Percentiles rank a stretch among this genome's conserved stretches.
Conservation (phyloP, 64 coral and sea anemone species). For the Hydrozoanthus tunicans region DNA sequence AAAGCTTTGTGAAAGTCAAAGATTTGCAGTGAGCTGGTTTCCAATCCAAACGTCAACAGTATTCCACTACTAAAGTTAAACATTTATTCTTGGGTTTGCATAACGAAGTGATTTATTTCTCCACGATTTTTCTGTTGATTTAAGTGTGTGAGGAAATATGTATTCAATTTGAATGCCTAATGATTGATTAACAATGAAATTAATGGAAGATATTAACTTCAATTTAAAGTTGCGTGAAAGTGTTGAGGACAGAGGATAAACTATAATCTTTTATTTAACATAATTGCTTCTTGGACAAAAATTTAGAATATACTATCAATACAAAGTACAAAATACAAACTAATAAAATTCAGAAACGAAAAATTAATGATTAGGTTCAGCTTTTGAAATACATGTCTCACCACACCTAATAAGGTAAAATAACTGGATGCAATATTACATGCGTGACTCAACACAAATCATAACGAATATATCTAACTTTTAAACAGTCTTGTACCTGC, state of each 20-base stretch:
- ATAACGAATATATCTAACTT: background rate
- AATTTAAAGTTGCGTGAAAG: too few species aligned
- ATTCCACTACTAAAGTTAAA: background rate
- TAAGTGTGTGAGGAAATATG: background rate
- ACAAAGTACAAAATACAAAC: too few species aligned
- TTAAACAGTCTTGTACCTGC: background rate
- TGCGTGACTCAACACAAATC: background rate
- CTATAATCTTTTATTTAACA: too few species aligned
- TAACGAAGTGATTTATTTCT: background rate
- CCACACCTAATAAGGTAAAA: background rate
- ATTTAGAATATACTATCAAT: too few species aligned
- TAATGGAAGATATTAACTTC: too few species aligned
- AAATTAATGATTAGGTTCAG: background rate
- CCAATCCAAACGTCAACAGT: background rate
- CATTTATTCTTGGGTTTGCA: background rate
- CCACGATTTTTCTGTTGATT: background rate
- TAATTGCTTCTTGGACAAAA: too few species aligned
- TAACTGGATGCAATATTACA: background rate
- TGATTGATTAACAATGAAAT: background rate
- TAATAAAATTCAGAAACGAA: too few species aligned
- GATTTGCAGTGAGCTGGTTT: conserved; percentile 51
- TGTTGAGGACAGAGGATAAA: too few species aligned
- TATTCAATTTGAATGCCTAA: background rate
- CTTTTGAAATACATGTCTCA: conserved; percentile 53
- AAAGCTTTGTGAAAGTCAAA: background rate